A percentile compares a stretch with the other conserved stretches of the same genome.
Conservation (phyloP, 1,140 invertebrate species). For the Drosophila paulistorum region DNA sequence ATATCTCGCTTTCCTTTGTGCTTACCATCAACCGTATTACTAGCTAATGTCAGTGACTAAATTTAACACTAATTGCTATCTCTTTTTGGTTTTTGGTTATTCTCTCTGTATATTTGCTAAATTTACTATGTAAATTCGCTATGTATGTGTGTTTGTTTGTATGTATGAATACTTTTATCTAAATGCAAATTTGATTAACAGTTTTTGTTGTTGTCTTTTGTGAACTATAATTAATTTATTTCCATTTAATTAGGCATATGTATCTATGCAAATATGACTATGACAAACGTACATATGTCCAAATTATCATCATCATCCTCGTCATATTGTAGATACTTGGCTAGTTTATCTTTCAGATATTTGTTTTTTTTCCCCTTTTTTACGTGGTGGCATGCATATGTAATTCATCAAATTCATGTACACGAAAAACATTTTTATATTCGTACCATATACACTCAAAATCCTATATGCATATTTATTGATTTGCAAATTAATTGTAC, state of each 20-base stretch:
- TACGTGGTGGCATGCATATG: not conserved
- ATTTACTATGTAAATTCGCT: constrained; percentile 81
- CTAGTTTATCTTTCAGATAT: constrained; percentile 15
- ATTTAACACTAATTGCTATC: constrained; percentile 43
- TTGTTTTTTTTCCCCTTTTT: constrained; percentile 4
- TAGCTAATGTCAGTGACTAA: constrained; percentile 60
- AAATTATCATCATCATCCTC: constrained; percentile 10
- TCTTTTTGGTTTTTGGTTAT: constrained; percentile 30
- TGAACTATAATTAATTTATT: constrained; percentile 56
- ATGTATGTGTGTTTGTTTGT: constrained; percentile 40
- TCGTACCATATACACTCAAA: not conserved
- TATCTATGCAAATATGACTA: constrained; percentile 22
- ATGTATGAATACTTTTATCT: constrained; percentile 69
- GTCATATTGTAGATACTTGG: constrained; percentile 2
- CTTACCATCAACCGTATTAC: constrained; percentile 33
- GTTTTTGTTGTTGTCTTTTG: constrained; percentile 44
- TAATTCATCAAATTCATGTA: constrained; percentile 33
- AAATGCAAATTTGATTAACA: constrained; percentile 81
- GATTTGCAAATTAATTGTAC: constrained; percentile 51
- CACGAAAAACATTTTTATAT: constrained; percentile 26
- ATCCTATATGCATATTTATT: constrained; percentile 30
- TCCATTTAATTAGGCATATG: constrained; percentile 51
- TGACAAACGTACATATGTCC: constrained; percentile 4
- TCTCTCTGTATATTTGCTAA: constrained; percentile 47
- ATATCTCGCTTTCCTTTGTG: constrained; percentile 20